Base-by-base conservation (phyloP, 2,797 vertebrate genomes). In the Gadopsis bispinosus region DNA sequence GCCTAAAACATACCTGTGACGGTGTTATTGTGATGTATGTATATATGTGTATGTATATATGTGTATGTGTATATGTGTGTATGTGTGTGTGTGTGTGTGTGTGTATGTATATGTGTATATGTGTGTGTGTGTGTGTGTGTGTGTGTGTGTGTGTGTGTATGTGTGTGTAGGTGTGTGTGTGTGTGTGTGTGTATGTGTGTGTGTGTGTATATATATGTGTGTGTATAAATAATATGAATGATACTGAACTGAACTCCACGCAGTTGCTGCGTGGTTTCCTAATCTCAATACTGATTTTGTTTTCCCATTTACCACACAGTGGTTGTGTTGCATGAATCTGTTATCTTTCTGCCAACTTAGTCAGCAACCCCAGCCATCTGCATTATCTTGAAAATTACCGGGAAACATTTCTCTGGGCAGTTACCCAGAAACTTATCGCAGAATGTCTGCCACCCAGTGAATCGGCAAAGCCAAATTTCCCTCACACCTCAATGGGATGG, bases 381-480 rank as follows among this genome's bases (percentile, higher is more conserved):
- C 4, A 7, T 55, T 72, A 79, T 81, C 73, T 66, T 7, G 0
- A 48, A 55, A 61, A 39, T 66, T 78, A 31, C 79, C 19, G 5
- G 53, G 74, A 80, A 86, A 53, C 1, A 16, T 60, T 81, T 63
- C 73, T 81, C 64, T n/a, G 20, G 35, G 3, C 11, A 2, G 0
- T 53, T 83, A 66, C 71, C 1, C 4, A 78, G 84, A 86, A 86
- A 53, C 70, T 37, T 77, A 74, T 71, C 62, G 0, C 19, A 50
- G 9, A 39, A 33, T 41, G 3, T 14, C 4, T 61, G 16, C 31
- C 17, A 51, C 0, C 0, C 1, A 43, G 17, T 69, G 16, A 73
- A 70, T 67, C 69, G 55, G 13, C 26, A n/a, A 43, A 58, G 7
- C 19, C 10, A 33, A 41, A 55, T 72, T 61, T 73, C 37, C 53